phyloP scores from a whole-genome alignment of 2,113 vertebrate species.

The Orycteropus afer region DNA sequence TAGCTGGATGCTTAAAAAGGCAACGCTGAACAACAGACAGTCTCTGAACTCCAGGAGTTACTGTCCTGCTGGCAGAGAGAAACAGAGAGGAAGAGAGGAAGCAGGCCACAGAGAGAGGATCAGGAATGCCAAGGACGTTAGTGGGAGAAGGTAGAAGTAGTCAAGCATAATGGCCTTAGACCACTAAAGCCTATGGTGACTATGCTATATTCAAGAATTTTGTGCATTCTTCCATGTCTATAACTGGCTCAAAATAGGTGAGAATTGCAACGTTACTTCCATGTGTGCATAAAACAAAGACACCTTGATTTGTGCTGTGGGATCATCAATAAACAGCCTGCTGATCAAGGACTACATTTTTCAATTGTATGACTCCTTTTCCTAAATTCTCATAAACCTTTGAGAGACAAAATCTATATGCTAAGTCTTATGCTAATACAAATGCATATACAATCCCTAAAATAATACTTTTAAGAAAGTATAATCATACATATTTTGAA shows the following conservation, averaged over 20 bases:
- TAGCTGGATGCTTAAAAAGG: not conserved
- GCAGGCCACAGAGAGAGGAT: not conserved
- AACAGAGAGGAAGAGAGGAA: not conserved
- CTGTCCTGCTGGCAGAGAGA: no score
- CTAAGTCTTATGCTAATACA: not conserved
- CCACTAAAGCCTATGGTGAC: not conserved
- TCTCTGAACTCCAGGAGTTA: not conserved
- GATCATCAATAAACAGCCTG: not conserved
- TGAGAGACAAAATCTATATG: not conserved
- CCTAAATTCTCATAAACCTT: not conserved
- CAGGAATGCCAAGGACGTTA: not conserved
- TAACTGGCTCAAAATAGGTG: not conserved
- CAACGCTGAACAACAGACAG: not conserved
- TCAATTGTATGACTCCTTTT: constrained; percentile 4
- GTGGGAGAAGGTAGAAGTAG: not conserved
- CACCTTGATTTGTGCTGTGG: not conserved
- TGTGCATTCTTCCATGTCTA: not conserved
- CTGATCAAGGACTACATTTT: not conserved
- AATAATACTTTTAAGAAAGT: not conserved
- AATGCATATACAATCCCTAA: constrained; percentile 5
- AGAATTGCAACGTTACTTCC: not conserved
- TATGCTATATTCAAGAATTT: not conserved
- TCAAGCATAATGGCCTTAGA: not conserved
- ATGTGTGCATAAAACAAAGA: not conserved
- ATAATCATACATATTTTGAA: not conserved